Conservation (phyloP, 2,797 vertebrate genomes). For the Emys orbicularis region DNA sequence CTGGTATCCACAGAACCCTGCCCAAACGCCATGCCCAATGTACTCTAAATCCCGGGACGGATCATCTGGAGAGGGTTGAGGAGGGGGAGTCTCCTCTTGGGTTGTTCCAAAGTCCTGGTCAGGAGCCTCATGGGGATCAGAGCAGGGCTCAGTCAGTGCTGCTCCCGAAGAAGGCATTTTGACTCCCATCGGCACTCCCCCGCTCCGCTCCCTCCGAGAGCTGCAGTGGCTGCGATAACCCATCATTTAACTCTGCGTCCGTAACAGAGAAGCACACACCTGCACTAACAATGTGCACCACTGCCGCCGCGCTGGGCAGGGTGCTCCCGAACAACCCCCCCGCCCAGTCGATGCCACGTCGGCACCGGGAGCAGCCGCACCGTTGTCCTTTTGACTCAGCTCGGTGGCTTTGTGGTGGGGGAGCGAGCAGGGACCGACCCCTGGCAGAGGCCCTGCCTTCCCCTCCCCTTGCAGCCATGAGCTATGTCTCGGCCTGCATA, state of each 20-base stretch:
- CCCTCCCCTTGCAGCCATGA: not conserved
- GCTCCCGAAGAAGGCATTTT: not conserved
- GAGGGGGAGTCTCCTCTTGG: not conserved
- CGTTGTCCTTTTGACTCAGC: not conserved
- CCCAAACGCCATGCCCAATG: no score
- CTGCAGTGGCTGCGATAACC: not conserved
- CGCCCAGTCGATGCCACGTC: no score
- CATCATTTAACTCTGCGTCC: not conserved
- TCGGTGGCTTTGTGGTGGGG: accelerated
- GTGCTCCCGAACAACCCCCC: not conserved
- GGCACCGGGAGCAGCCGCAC: accelerated
- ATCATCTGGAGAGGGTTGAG: not conserved
- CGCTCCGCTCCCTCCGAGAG: no score
- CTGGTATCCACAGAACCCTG: not conserved
- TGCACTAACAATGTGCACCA: not conserved
- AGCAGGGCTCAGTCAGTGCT: not conserved
- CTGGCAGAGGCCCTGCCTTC: not conserved
- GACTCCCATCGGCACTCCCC: not conserved
- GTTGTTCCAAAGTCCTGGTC: not conserved
- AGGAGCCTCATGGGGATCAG: not conserved
- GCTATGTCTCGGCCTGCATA: not conserved
- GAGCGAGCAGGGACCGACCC: not conserved
- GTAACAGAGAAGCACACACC: not conserved
- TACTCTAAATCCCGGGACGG: not conserved
- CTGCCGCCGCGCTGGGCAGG: not conserved